Percentiles rank a stretch among this genome's conserved stretches.
Conservation (phyloP, 35 echinoderm and acorn worm species). For the Holothuria glaberrima region DNA sequence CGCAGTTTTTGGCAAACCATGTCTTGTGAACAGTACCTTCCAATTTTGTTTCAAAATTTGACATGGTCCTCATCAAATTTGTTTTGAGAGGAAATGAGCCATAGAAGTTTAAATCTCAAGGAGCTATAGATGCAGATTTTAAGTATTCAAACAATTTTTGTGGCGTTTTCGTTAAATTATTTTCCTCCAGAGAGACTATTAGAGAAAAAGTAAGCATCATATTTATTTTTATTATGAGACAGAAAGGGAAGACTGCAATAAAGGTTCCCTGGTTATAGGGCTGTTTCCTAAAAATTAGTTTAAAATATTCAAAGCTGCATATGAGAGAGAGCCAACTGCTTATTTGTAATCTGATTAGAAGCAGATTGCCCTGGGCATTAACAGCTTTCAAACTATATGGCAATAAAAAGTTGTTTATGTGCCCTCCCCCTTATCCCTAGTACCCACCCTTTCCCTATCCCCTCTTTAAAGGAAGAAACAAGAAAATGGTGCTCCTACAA, state of each 20-base stretch:
- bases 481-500: conserved; percentile 24
- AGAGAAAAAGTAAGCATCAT: conserved; percentile 27
- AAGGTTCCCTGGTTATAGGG: neutral
- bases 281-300: too few species aligned
- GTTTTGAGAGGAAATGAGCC: too few species aligned
- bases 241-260: conserved; percentile 25
- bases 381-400: conserved; percentile 38
- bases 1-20: neutral
- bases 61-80: too few species aligned
- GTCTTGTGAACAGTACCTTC: too few species aligned
- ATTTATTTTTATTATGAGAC: conserved; percentile 19
- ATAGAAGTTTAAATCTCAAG: too few species aligned
- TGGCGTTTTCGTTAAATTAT: conserved; percentile 5
- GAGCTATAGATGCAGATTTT: neutral
- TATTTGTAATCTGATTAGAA: too few species aligned
- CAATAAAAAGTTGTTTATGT: conserved; percentile 31
- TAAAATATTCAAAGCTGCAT: too few species aligned
- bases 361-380: conserved; percentile 19
- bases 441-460: neutral
- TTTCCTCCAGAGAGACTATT: neutral
- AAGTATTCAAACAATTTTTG: conserved; percentile 43
- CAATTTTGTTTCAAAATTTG: too few species aligned
- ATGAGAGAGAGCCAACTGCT: too few species aligned
- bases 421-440: neutral
- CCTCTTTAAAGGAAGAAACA: neutral